Evolutionary conservation across 2,888 invertebrate species (phyloP).

Genomic region (Lepeophtheirus nordmannii): DNA sequence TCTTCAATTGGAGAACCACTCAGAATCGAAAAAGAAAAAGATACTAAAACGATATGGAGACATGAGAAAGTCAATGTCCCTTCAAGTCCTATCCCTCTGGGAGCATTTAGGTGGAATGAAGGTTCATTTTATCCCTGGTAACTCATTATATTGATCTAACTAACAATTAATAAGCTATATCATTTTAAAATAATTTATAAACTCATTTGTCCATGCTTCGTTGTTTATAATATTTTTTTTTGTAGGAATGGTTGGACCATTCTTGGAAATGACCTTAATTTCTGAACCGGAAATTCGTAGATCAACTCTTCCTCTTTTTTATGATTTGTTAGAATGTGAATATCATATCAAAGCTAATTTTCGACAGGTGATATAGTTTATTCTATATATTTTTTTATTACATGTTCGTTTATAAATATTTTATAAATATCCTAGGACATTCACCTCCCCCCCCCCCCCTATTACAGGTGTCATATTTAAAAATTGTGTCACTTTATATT

Average conservation of each 20-base stretch:
- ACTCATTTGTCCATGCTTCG: too few relatives aligned
- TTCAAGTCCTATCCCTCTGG: constrained; percentile 82
- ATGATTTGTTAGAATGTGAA: constrained; percentile 89
- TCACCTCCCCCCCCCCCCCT: too few relatives aligned
- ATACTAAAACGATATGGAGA: constrained; percentile 59
- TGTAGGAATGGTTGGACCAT: constrained; percentile 69
- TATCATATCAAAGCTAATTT: constrained; percentile 67
- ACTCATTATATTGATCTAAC: not conserved
- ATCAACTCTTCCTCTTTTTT: constrained; percentile 77
- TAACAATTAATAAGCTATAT: not conserved
- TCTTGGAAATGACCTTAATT: constrained; percentile 79
- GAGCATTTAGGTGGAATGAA: constrained; percentile 71
- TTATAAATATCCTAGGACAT: too few relatives aligned
- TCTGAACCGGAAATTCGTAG: constrained; percentile 68
- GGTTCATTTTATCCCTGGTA: constrained; percentile 63
- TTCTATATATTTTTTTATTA: constrained; percentile 2
- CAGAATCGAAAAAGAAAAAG: constrained; percentile 60
- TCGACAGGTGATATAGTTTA: constrained; percentile 41
- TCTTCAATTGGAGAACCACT: constrained; percentile 61
- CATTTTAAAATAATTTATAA: not conserved
- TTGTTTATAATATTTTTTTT: not conserved
- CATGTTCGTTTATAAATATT: too few relatives aligned
- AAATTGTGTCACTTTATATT: too few relatives aligned
- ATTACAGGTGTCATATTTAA: too few relatives aligned
- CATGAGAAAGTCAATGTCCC: constrained; percentile 81